A percentile compares a stretch with the other conserved stretches of the same genome.
Evolutionary conservation across 1,140 invertebrate species (phyloP).

Genomic region (Lepidotrigona ventralis): DNA sequence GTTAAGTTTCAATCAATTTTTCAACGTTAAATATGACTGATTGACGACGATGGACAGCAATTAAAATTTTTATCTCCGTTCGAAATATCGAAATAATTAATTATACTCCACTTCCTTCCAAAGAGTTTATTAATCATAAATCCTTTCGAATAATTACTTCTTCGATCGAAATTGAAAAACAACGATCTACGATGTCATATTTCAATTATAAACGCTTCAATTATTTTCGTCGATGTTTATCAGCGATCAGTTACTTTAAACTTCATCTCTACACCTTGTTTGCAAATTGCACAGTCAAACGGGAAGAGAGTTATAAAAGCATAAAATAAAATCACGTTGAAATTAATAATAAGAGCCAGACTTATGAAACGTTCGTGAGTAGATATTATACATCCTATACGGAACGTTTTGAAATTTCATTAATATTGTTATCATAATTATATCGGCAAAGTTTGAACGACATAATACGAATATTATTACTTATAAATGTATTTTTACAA

Average conservation of each 20-base stretch:
- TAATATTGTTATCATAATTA: too few species aligned
- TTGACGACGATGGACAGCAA: background rate
- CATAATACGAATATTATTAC: too few species aligned
- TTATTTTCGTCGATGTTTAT: background rate
- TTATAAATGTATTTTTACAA: too few species aligned
- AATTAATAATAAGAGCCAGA: too few species aligned
- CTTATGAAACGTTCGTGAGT: too few species aligned
- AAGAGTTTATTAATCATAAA: background rate
- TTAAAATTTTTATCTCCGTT: background rate
- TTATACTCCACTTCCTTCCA: background rate
- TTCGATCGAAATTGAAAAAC: background rate
- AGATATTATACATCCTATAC: too few species aligned
- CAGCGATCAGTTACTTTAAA: background rate
- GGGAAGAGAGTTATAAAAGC: too few species aligned
- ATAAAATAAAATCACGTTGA: too few species aligned
- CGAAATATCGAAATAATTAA: background rate
- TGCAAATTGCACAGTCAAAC: background rate
- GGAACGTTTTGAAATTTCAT: too few species aligned
- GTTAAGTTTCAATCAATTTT: background rate
- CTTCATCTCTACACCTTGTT: background rate
- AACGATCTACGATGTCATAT: background rate
- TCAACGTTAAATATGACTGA: background rate
- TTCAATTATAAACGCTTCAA: background rate
- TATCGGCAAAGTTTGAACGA: too few species aligned
- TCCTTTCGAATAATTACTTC: background rate